Evolutionary conservation across 1,140 invertebrate genomes (phyloP).

Genomic region (Drosophila nannoptera): DNA sequence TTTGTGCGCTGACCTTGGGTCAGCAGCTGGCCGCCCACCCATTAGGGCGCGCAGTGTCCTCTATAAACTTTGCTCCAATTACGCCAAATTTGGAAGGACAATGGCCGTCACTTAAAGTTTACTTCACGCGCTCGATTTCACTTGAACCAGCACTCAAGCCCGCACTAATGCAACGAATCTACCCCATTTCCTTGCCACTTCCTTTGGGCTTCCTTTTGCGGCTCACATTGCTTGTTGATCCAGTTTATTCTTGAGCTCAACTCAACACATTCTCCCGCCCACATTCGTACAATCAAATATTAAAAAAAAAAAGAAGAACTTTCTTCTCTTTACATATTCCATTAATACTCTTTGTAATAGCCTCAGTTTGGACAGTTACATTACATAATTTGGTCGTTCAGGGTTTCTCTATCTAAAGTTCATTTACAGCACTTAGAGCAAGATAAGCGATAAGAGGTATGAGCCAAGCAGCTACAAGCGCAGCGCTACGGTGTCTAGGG

Average conservation of each 20-base stretch:
- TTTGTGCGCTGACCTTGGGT: constrained; percentile 53
- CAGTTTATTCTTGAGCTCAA: not conserved
- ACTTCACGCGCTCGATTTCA: constrained; percentile 70
- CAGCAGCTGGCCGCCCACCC: not conserved
- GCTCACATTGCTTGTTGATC: constrained; percentile 51
- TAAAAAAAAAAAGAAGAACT: too few relatives aligned
- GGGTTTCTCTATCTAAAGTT: too few relatives aligned
- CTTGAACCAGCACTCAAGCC: constrained; percentile 57
- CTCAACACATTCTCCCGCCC: too few relatives aligned
- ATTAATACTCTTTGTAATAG: too few relatives aligned
- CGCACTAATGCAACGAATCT: constrained; percentile 10
- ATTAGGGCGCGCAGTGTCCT: not conserved
- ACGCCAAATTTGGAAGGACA: constrained; percentile 52
- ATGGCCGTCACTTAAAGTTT: constrained; percentile 62
- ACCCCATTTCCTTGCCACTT: constrained; percentile 10
- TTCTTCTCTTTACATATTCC: too few relatives aligned
- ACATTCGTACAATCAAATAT: too few relatives aligned
- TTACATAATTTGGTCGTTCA: too few relatives aligned
- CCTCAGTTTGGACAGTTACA: too few relatives aligned
- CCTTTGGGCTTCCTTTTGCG: constrained; percentile 37
- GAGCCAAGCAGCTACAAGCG: constrained; percentile 15
- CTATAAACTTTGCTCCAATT: constrained; percentile 46
- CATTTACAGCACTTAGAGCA: too few relatives aligned
- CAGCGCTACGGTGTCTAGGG: constrained; percentile 55
- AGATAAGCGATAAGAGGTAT: too few relatives aligned